Conservation (phyloP, 1,140 invertebrate genomes). For the Calliphora vicina region DNA sequence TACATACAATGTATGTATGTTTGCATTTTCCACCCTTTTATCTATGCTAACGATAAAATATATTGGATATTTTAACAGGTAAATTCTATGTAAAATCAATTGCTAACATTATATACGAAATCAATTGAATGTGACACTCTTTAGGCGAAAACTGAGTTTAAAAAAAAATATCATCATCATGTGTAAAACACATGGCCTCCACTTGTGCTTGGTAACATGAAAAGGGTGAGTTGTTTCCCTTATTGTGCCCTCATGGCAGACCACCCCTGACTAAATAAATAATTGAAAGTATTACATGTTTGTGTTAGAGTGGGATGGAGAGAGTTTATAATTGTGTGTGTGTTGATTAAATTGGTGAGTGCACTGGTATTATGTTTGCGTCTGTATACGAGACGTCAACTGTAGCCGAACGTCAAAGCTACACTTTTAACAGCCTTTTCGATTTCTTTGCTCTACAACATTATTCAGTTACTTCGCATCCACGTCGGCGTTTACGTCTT, state of each 20-base stretch:
- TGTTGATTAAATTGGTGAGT: background rate
- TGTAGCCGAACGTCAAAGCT: constrained; percentile 29
- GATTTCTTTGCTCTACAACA: background rate
- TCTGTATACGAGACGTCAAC: constrained; percentile 16
- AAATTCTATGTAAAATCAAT: too few species aligned
- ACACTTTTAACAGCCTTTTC: constrained; percentile 25
- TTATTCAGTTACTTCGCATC: constrained; percentile 21
- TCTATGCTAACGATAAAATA: too few species aligned
- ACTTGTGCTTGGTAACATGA: background rate
- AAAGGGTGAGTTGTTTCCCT: background rate
- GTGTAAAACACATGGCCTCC: constrained; percentile 4
- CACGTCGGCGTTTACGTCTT: constrained; percentile 33
- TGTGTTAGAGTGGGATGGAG: background rate
- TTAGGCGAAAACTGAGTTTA: too few species aligned
- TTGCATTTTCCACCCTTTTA: too few species aligned
- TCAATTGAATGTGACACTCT: background rate
- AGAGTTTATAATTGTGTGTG: background rate
- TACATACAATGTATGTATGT: too few species aligned
- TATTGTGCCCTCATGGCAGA: background rate
- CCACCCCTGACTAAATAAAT: background rate
- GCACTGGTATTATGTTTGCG: background rate
- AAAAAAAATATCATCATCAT: background rate
- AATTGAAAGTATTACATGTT: background rate
- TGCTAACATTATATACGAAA: background rate
- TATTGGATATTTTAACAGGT: too few species aligned